A percentile compares a stretch with the other conserved stretches of the same genome.
Evolutionary conservation across 2,888 invertebrate genomes (phyloP).

Genomic region (Hirtodrosophila alboralis): DNA sequence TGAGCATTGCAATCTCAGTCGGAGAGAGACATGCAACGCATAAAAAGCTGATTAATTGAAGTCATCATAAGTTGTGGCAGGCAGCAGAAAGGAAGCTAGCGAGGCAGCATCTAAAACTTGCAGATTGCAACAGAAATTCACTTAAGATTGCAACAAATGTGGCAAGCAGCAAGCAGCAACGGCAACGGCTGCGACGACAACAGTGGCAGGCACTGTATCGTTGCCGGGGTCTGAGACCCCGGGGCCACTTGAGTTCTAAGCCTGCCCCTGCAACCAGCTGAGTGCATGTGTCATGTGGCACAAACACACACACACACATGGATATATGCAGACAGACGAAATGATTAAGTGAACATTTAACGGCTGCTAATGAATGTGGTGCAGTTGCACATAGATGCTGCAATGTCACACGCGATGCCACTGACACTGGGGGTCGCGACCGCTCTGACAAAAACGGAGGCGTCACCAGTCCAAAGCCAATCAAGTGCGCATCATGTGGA

Average conservation of each 20-base stretch:
- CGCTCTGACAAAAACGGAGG: slow-evolving; percentile 58
- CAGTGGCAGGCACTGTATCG: slow-evolving; percentile 57
- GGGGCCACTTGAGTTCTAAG: slow-evolving; percentile 52
- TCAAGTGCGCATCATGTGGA: slow-evolving; percentile 51
- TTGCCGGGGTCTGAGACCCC: slow-evolving; percentile 34
- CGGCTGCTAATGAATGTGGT: slow-evolving; percentile 78
- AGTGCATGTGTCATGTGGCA: slow-evolving; percentile 50
- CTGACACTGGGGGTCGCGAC: slow-evolving; percentile 69
- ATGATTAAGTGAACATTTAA: slow-evolving; percentile 79
- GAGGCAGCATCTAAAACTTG: slow-evolving; percentile 30
- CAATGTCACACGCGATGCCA: slow-evolving; percentile 75
- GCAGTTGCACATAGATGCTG: slow-evolving; percentile 57
- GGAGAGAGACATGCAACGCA: slow-evolving; percentile 46
- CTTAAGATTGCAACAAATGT: slow-evolving; percentile 48
- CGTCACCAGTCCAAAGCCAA: slow-evolving; percentile 53
- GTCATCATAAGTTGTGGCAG: slow-evolving; percentile 68
- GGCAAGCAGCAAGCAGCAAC: slow-evolving; percentile 34
- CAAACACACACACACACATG: background rate
- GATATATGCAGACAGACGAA: slow-evolving; percentile 32
- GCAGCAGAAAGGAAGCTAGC: slow-evolving; percentile 31
- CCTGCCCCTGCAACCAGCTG: slow-evolving; percentile 33
- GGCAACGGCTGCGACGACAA: slow-evolving; percentile 24
- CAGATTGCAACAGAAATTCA: slow-evolving; percentile 61
- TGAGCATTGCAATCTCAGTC: slow-evolving; percentile 54
- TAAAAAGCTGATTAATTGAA: slow-evolving; percentile 72